Percentiles rank a stretch among this genome's conserved stretches.
Evolutionary conservation across 2,113 vertebrate species (phyloP).

Genomic region (Thalassarche chlororhynchos): DNA sequence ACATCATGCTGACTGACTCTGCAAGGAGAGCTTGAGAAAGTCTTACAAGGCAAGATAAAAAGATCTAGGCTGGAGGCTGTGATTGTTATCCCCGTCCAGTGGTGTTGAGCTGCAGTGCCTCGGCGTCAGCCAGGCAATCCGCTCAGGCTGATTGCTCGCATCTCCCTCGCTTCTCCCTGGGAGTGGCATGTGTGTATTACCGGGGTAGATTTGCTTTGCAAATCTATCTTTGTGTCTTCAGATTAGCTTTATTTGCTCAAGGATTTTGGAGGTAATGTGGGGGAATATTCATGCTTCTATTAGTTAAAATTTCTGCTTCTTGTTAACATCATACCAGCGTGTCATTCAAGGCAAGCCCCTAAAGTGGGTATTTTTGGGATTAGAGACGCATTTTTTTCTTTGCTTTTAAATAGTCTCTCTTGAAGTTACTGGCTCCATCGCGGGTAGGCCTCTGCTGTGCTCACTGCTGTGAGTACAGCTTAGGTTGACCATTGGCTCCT

Average conservation of each 20-base stretch:
- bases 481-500: not conserved
- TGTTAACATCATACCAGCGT: not conserved
- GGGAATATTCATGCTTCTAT: constrained; percentile 1
- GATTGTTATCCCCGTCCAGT: not conserved
- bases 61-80: not conserved
- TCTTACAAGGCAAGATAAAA: not conserved
- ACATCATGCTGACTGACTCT: not conserved
- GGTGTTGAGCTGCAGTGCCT: not conserved
- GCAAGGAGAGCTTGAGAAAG: not conserved
- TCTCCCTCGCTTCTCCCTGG: not conserved
- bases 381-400: not conserved
- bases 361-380: not conserved
- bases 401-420: not conserved
- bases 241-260: constrained; percentile 30
- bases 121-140: not conserved
- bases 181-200: not conserved
- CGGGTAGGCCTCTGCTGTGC: not conserved
- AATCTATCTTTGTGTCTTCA: not conserved
- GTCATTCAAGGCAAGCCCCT: not conserved
- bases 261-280: not conserved
- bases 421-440: not conserved
- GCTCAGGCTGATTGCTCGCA: not conserved
- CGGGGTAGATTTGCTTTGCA: constrained; percentile 4
- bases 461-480: not conserved
- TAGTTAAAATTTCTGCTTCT: not conserved